phyloP scores from a whole-genome alignment of 2,888 invertebrate genomes.

The Desoria tigrina region DNA sequence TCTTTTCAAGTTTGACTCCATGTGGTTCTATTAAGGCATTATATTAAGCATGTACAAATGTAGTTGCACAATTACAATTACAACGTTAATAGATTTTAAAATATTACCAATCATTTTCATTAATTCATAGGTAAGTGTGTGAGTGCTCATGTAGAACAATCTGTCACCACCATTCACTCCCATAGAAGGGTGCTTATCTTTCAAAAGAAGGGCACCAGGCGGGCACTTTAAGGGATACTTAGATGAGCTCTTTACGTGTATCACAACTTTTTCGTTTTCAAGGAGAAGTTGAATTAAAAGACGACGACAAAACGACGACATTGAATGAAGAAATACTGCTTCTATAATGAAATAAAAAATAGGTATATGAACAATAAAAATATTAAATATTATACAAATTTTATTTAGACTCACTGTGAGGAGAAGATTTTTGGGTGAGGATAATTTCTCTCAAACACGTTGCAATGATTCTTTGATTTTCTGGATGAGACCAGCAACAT shows the following conservation, averaged over 20 bases:
- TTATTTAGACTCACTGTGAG: constrained; percentile 56
- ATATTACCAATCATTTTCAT: constrained; percentile 45
- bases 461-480: constrained; percentile 81
- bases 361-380: background rate
- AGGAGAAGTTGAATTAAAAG: constrained; percentile 81
- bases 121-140: constrained; percentile 44
- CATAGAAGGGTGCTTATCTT: constrained; percentile 56
- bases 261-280: constrained; percentile 79
- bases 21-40: constrained; percentile 40
- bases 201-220: constrained; percentile 54
- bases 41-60: background rate
- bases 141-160: constrained; percentile 46
- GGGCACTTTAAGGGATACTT: constrained; percentile 54
- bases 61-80: no score
- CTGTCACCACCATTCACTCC: constrained; percentile 50
- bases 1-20: constrained; percentile 44
- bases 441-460: constrained; percentile 76
- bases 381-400: background rate
- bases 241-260: constrained; percentile 64
- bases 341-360: constrained; percentile 54
- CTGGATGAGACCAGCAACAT: constrained; percentile 79
- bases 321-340: constrained; percentile 62
- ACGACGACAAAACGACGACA: constrained; percentile 84
- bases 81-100: no score
- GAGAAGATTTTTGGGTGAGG: constrained; percentile 62